Evolutionary conservation across 2,113 vertebrate species (phyloP).

Genomic region (Campylorhamphus procurvoides): DNA sequence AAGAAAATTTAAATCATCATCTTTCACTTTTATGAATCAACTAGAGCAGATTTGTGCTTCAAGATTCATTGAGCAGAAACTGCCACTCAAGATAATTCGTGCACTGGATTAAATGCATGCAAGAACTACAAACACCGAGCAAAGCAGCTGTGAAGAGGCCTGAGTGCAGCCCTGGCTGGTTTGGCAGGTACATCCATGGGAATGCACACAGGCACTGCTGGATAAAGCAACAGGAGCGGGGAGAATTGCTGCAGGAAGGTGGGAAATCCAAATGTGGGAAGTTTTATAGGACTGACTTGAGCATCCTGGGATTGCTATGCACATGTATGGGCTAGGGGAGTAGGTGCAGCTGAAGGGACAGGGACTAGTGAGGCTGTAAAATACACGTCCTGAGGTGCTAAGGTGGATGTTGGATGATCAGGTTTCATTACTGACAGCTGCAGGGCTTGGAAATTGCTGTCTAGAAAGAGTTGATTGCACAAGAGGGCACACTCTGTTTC

Average conservation of each 20-base stretch:
- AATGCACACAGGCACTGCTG: background rate
- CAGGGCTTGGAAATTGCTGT: background rate
- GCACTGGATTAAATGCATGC: background rate
- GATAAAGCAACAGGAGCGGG: background rate
- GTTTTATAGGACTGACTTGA: background rate
- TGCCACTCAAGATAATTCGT: background rate
- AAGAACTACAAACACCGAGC: background rate
- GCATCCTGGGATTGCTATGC: background rate
- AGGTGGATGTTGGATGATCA: background rate
- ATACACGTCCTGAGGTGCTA: background rate
- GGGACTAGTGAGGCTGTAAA: background rate
- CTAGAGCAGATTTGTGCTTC: background rate
- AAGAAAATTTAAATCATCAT: slow-evolving; percentile 34
- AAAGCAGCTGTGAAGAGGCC: background rate
- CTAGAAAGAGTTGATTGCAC: background rate
- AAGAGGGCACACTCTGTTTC: background rate
- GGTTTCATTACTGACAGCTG: background rate
- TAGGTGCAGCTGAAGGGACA: background rate
- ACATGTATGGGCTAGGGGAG: background rate
- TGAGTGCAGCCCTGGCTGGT: background rate
- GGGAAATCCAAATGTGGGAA: background rate
- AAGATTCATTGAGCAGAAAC: slow-evolving; percentile 9
- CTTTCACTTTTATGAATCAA: background rate
- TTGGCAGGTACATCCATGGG: background rate
- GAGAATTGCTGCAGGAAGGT: background rate